These are phyloP conservation scores for Elegia similella DNA, from an alignment of 2,888 invertebrate genomes.

Conservation along the genomic window DNA sequence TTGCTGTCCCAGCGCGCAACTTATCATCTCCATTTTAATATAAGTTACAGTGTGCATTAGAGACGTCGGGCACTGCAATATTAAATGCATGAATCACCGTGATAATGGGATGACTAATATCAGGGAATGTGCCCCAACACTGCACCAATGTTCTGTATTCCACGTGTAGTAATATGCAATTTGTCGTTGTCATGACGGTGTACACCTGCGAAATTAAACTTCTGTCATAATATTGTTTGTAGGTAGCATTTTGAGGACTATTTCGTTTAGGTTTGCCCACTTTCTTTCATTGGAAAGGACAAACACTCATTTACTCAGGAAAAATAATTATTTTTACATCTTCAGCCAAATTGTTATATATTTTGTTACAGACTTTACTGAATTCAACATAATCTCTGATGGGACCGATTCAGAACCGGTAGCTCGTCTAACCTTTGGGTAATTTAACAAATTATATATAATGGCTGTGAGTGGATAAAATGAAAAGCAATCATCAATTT, in stretches of 20 bases:
- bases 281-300: too few species aligned
- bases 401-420: too few species aligned
- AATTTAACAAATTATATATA: too few species aligned
- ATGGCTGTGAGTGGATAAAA: too few species aligned
- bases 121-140: constrained; percentile 74
- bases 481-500: too few species aligned
- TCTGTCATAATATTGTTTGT: constrained; percentile 10
- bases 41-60: constrained; percentile 24
- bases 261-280: too few species aligned
- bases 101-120: constrained; percentile 65
- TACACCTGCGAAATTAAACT: constrained; percentile 56
- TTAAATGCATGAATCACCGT: constrained; percentile 60
- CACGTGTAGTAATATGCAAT: constrained; percentile 74
- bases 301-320: too few species aligned
- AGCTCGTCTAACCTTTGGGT: too few species aligned
- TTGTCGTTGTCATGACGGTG: constrained; percentile 74
- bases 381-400: too few species aligned
- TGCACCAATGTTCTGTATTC: constrained; percentile 71
- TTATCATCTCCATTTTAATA: constrained; percentile 30
- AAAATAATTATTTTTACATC: too few species aligned
- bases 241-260: neutral
- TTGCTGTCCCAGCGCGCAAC: neutral
- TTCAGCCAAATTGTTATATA: too few species aligned
- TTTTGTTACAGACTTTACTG: too few species aligned
- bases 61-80: constrained; percentile 27